Conservation (phyloP, 1,140 invertebrate genomes). For the Trichoplusia ni region DNA sequence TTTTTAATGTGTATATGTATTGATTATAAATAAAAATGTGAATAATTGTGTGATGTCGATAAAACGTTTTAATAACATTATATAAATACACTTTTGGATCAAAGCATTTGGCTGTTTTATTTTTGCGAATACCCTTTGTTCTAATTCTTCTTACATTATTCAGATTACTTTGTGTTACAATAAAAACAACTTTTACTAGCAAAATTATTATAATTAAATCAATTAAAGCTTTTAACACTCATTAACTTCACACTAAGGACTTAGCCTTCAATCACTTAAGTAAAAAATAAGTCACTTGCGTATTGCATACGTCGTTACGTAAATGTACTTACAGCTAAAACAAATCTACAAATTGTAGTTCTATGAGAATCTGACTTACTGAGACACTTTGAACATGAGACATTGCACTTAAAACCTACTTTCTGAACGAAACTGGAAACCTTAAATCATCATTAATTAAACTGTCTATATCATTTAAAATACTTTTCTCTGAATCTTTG, state of each 20-base stretch:
- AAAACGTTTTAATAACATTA: conserved; percentile 71
- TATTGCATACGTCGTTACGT: not conserved
- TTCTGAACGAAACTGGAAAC: conserved; percentile 30
- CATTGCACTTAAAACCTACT: conserved; percentile 6
- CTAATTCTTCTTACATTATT: too few species aligned
- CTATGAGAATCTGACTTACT: not conserved
- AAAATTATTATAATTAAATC: conserved; percentile 40
- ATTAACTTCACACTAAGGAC: not conserved
- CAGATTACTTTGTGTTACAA: too few species aligned
- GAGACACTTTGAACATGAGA: not conserved
- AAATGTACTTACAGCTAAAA: too few species aligned
- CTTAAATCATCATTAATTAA: conserved; percentile 65
- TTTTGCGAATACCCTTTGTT: too few species aligned
- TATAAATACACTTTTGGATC: conserved; percentile 77
- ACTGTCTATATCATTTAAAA: conserved; percentile 63
- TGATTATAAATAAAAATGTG: conserved; percentile 62
- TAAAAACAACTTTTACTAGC: conserved; percentile 32
- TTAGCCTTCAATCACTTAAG: not conserved
- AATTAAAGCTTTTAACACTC: conserved; percentile 56
- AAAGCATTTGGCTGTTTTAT: conserved; percentile 43
- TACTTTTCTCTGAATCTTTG: conserved; percentile 42
- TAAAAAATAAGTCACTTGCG: conserved; percentile 11
- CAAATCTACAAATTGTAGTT: conserved; percentile 27
- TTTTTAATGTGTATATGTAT: conserved; percentile 65
- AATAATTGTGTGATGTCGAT: conserved; percentile 78